Evolutionary conservation across 2,797 vertebrate genomes (phyloP).

Genomic region (Enteromius afrohamiltoni): DNA sequence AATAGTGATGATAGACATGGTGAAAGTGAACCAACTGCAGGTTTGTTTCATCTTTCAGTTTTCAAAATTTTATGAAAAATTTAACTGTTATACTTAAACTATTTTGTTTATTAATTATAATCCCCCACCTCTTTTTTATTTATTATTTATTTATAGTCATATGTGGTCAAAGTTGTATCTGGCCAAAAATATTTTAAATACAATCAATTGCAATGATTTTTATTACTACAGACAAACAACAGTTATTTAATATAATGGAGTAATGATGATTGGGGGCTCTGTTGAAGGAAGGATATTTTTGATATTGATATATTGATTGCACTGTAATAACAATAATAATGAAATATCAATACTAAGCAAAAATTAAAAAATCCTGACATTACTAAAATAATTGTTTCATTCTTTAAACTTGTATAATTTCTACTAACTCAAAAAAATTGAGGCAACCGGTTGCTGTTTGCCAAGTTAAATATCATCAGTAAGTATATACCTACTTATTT

Average conservation of each 20-base stretch:
- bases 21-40: not conserved
- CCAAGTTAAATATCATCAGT: no score
- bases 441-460: no score
- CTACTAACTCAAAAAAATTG: no score
- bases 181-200: not conserved
- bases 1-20: not conserved
- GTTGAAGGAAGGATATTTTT: not conserved
- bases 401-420: no score
- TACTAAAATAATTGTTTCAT: not conserved
- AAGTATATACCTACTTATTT: no score
- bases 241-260: not conserved
- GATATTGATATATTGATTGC: not conserved
- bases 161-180: not conserved
- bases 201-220: not conserved
- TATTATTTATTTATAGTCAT: not conserved
- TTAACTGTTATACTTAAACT: no score
- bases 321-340: not conserved
- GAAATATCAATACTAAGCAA: not conserved
- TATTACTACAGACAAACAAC: not conserved
- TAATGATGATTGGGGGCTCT: not conserved
- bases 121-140: not conserved
- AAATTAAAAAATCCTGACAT: not conserved
- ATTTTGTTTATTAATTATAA: not conserved
- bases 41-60: not conserved
- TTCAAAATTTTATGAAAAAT: no score